Conservation (phyloP, 2,113 vertebrate species). For the Alexandromys fortis region DNA sequence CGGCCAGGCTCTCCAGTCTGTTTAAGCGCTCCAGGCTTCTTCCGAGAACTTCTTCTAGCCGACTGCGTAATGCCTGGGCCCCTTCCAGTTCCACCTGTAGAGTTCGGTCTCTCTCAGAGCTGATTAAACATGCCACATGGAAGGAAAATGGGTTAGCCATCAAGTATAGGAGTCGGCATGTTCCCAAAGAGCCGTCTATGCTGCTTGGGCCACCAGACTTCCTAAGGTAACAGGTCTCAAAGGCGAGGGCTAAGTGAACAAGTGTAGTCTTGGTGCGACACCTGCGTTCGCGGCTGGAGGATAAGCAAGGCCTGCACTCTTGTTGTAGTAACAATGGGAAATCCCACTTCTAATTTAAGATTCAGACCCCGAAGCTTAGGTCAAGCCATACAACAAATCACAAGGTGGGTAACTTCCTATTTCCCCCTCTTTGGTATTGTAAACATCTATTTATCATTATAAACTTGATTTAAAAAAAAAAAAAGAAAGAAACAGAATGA, state of each 20-base stretch:
- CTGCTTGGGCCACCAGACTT: not conserved
- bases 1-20: conserved; percentile 86
- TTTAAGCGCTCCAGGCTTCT: conserved; percentile 87
- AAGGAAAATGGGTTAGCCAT: conserved; percentile 82
- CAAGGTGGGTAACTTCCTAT: not conserved
- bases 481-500: not conserved
- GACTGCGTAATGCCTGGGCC: conserved; percentile 90
- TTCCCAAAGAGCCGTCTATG: conserved; percentile 22
- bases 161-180: not conserved
- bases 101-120: conserved; percentile 87
- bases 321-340: not conserved
- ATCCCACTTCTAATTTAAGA: not conserved
- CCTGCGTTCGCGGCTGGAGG: not conserved
- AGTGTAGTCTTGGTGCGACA: not conserved
- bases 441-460: not conserved
- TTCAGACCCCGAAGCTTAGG: not conserved
- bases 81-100: conserved; percentile 93
- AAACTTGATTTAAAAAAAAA: not conserved
- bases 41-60: conserved; percentile 94
- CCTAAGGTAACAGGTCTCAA: not conserved
- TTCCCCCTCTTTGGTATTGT: not conserved
- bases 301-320: not conserved
- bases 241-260: not conserved
- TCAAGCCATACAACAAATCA: not conserved
- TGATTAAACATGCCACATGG: conserved; percentile 71